phyloP scores from a whole-genome alignment of 2,797 vertebrate species.

The Momotus momota region DNA sequence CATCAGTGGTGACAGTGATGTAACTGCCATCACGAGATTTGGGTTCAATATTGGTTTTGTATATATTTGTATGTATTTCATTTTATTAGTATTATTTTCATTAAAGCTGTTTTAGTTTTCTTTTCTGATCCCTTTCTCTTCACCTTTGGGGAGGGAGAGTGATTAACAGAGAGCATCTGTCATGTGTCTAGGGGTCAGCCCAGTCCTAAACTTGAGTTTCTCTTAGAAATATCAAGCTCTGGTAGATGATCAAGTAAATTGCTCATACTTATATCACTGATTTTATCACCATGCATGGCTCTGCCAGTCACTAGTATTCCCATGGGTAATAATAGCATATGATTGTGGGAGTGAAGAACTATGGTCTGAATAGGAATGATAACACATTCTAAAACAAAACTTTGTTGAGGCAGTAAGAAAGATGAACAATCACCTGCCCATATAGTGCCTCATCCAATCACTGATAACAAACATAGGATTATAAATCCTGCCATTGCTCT shows the following conservation, averaged over 20 bases:
- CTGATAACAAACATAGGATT: not conserved
- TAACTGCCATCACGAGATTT: no score
- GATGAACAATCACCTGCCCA: not conserved
- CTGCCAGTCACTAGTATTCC: not conserved
- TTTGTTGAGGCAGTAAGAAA: not conserved
- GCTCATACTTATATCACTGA: not conserved
- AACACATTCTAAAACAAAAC: not conserved
- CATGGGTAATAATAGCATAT: not conserved
- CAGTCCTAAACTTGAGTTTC: not conserved
- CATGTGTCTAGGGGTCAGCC: not conserved
- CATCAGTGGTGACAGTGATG: no score
- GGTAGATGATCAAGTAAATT: not conserved
- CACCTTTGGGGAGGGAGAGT: not conserved
- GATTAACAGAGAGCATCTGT: not conserved
- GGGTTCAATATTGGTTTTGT: no score
- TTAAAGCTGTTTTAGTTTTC: not conserved
- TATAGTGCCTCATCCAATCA: not conserved
- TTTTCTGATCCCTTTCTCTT: not conserved
- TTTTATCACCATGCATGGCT: not conserved
- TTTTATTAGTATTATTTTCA: not conserved
- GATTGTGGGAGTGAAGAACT: not conserved
- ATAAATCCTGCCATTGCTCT: not conserved
- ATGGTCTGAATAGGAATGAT: not conserved
- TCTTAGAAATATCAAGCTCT: not conserved
- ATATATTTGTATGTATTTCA: not conserved